phyloP scores from a whole-genome alignment of 2,797 vertebrate species.

The Acrossocheilus fasciatus region DNA sequence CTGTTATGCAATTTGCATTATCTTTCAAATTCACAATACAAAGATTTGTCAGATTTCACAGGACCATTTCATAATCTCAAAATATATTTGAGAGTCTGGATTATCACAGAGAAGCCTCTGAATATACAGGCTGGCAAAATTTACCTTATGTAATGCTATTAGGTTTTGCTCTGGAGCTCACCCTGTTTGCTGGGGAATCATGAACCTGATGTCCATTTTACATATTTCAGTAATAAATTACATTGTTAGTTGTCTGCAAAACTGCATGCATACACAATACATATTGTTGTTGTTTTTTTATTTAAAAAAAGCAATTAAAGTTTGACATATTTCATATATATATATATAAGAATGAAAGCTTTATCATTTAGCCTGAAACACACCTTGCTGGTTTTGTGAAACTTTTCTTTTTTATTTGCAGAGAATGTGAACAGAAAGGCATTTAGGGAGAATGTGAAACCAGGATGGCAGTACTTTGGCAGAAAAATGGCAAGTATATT shows the following conservation, averaged over 20 bases:
- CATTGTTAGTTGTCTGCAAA: not conserved
- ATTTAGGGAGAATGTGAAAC: constrained; percentile 87
- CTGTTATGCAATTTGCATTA: constrained; percentile 13
- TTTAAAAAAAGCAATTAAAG: not conserved
- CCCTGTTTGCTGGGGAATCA: not conserved
- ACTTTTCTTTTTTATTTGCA: constrained; percentile 64
- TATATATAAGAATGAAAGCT: not conserved
- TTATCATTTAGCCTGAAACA: constrained; percentile 33
- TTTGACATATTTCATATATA: not conserved
- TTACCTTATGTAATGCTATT: constrained; percentile 66
- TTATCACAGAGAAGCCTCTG: constrained; percentile 51
- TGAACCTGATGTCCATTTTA: constrained; percentile 12
- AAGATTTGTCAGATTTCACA: constrained; percentile 31
- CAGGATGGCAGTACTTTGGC: constrained; percentile 96
- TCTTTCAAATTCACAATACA: constrained; percentile 38
- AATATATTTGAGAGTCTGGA: constrained; percentile 60
- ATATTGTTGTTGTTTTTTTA: not conserved
- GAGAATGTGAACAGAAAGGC: constrained; percentile 86
- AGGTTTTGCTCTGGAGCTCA: constrained; percentile 22
- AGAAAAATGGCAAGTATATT: constrained; percentile 90
- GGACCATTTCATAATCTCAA: constrained; percentile 60
- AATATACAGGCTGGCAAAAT: constrained; percentile 61
- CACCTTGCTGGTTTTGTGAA: not conserved
- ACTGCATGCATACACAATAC: not conserved
- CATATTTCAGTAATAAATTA: not conserved